Base-by-base conservation (phyloP, 2,797 vertebrate species). In the Centroberyx gerrardi region DNA sequence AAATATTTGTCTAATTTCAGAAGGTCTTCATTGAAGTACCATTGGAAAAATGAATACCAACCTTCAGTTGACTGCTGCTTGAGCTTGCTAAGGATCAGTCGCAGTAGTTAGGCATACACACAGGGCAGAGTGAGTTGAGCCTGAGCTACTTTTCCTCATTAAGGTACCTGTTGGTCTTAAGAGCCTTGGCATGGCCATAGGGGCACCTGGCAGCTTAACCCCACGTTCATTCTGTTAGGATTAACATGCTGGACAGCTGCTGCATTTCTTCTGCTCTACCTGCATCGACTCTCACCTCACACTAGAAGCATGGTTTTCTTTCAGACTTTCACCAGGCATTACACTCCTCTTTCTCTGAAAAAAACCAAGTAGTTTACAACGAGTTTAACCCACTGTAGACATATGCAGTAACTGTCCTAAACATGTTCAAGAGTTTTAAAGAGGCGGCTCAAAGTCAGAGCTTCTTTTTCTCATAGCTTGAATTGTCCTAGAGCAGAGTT, bases 241-340 rank as follows among this genome's bases (percentile, higher is more conserved):
- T 92, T 89, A 91, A 73, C 65, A 69, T 14, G 14, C 75, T 81
- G 66, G 36, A 48, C 65, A 78, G 51, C 85, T 88, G 62, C 84
- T 88, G 66, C 58, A 60, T 79, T 82, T 81, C 81, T 82, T 48
- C 79, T 78, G 72, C 72, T 78, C 38, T 68, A 12, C 51, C 76
- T 64, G 56, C 22, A 36, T 81, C 8, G 38, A 75, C 49, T 65
- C 65, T 77, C 29, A 18, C 48, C 62, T 65, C 46, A 17, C 12
- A 56, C 56, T 67, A 53, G 36, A 17, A 17, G 46, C 36, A 53
- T 58, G n/a, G 40, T n/a, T 31, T 54, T 51, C 2, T 15, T 6
- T 55, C 4, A 14, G 17, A 17, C 12, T 4, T 52, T 31, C 15
- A 27, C 8, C 15, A 22, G 15, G 15, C 4, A 48, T 17, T 40